phyloP scores from a whole-genome alignment of 1,140 invertebrate species.

The Eriosoma lanigerum region DNA sequence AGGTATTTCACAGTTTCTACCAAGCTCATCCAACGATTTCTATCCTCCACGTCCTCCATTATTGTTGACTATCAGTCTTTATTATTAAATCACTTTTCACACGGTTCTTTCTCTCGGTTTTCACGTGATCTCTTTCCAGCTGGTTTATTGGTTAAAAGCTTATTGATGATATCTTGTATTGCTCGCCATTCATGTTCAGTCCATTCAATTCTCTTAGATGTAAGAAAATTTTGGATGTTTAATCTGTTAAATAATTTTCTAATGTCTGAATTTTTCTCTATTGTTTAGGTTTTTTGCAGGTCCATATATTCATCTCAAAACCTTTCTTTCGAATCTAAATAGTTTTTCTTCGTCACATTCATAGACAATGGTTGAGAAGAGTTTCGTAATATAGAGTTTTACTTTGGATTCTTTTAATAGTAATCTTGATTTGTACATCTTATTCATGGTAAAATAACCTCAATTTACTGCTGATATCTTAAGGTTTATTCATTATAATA shows the following conservation, averaged over 20 bases:
- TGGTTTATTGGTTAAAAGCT: neutral
- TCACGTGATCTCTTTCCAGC: neutral
- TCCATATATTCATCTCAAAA: no score
- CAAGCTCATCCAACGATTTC: neutral
- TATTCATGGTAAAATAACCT: neutral
- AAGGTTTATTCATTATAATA: no score
- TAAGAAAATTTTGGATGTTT: neutral
- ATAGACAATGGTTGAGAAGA: conserved; percentile 46
- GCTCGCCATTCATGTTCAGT: neutral
- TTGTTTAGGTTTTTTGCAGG: conserved; percentile 31
- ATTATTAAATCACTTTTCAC: neutral
- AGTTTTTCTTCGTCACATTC: conserved; percentile 49
- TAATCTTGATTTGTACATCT: conserved; percentile 12
- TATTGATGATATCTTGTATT: neutral
- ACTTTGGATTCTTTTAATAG: neutral
- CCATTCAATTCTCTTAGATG: neutral
- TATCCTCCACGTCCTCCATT: neutral
- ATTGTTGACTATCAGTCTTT: no score
- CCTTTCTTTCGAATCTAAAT: conserved; percentile 50
- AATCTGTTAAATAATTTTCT: neutral
- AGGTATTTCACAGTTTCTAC: neutral
- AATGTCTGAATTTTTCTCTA: conserved; percentile 35
- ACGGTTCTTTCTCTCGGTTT: neutral
- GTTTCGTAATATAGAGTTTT: conserved; percentile 3
- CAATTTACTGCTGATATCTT: no score